These are phyloP conservation scores for Rhadina sibilatrix DNA, from an alignment of 2,113 vertebrate species.

Conservation along the genomic window DNA sequence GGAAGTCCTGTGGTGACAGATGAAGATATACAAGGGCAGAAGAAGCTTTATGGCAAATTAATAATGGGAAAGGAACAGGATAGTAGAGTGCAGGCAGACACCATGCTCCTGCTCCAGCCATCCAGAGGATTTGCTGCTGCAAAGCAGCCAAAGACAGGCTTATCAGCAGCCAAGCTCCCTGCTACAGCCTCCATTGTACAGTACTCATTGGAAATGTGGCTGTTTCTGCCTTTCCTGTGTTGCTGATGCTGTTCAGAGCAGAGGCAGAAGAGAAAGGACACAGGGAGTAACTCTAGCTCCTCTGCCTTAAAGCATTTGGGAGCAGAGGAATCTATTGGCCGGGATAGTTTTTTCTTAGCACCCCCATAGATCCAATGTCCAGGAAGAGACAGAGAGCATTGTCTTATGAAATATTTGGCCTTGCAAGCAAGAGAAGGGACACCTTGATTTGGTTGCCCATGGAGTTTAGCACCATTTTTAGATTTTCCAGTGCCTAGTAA, in stretches of 20 bases:
- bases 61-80: not conserved
- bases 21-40: not conserved
- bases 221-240: not conserved
- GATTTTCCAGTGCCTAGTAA: not conserved
- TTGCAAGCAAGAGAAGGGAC: not conserved
- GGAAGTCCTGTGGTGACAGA: not conserved
- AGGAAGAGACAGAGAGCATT: not conserved
- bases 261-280: not conserved
- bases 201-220: accelerated
- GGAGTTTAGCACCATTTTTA: not conserved
- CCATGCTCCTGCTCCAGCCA: not conserved
- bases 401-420: not conserved
- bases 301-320: not conserved
- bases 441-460: not conserved
- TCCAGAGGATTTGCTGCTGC: not conserved
- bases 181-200: not conserved
- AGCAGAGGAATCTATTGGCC: not conserved
- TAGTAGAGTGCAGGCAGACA: not conserved
- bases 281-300: not conserved
- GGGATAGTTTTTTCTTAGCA: not conserved
- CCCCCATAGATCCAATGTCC: not conserved
- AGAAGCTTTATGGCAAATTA: not conserved
- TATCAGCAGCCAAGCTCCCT: not conserved
- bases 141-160: accelerated
- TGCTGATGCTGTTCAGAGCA: not conserved